Evolutionary conservation across 2,797 vertebrate species (phyloP), one percentile per base, ranked within the genome.

Genomic region (Melanotaenia maccullochi): DNA sequence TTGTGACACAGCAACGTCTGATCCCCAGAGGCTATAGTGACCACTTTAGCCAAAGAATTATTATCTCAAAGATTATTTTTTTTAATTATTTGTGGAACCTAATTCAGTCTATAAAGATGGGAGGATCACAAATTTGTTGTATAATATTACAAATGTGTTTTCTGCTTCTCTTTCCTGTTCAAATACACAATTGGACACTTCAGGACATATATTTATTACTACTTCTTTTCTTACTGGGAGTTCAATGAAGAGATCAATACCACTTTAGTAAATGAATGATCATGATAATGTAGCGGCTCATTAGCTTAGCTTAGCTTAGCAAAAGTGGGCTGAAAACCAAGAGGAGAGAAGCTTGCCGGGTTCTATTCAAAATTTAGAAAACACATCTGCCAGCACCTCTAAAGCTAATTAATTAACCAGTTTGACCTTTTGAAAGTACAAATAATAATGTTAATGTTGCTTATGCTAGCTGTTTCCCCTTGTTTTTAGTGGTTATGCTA

Each of bases 301-400:
- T 57, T 71, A 74, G 42, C 20, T 36, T 52, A 74, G 42, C 20
- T 36, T 52, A 73, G 52, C 44, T 69, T 49, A 58, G 54, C 56
- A 36, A 51, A 35, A 57, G n/a, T 36, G 16, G 8, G 24, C 9
- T 24, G 30, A 12, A 57, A 57, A 54, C 44, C 4, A 35, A 32
- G 32, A 35, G 32, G 8, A 20, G 7, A 13, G 6, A 35, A 42
- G 65, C 18, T 20, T 9, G 8, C 16, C 22, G 20, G 14, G 20
- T 9, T 54, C 35, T 32, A 4, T 55, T 60, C 12, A 49, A 22
- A 33, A 7, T 49, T 22, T 14, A 16, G 2, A 18, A 13, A 20
- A 54, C 35, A 49, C 22, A 30, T 5, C 52, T 68, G 25, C 18
- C 54, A 32, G 20, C 13, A 14, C 13, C 35, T 44, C 9, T 25